A percentile compares a stretch with the other conserved stretches of the same genome.
These are phyloP conservation scores for Vanessa tameamea DNA, from an alignment of 1,140 invertebrate genomes.

Conservation along the genomic window DNA sequence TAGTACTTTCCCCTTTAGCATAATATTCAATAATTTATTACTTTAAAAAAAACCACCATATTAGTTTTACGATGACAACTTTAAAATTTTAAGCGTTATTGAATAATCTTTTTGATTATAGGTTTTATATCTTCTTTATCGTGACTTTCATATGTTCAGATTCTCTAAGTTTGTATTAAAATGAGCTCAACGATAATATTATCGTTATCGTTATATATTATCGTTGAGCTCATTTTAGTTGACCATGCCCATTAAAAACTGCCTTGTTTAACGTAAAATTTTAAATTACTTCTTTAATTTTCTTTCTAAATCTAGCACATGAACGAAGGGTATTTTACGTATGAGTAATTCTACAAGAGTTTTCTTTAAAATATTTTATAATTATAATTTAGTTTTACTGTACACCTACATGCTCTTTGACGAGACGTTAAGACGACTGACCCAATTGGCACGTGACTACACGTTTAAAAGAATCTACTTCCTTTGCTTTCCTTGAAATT, in stretches of 20 bases:
- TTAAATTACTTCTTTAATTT: too few species aligned
- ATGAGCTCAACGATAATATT: too few species aligned
- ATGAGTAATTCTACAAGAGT: neutral
- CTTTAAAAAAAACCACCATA: too few species aligned
- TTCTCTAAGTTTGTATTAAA: neutral
- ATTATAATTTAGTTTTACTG: conserved; percentile 22
- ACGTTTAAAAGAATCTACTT: conserved; percentile 45
- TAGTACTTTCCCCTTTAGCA: too few species aligned
- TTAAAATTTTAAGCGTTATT: too few species aligned
- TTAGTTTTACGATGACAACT: too few species aligned
- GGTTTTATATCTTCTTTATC: neutral
- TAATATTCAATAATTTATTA: too few species aligned
- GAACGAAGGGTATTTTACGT: neutral
- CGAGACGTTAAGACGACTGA: conserved; percentile 43
- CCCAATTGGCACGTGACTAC: conserved; percentile 52
- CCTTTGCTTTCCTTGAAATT: conserved; percentile 44
- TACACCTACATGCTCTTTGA: conserved; percentile 26
- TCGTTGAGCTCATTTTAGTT: too few species aligned
- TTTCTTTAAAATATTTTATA: conserved; percentile 14
- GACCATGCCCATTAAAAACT: too few species aligned
- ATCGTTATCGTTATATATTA: too few species aligned
- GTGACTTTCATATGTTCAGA: neutral
- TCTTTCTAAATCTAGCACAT: neutral
- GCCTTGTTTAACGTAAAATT: too few species aligned
- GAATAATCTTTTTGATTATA: too few species aligned